Percentiles rank a stretch among this genome's conserved stretches.
Conservation (phyloP, 2,888 invertebrate genomes). For the Macrophya alboannulata region DNA sequence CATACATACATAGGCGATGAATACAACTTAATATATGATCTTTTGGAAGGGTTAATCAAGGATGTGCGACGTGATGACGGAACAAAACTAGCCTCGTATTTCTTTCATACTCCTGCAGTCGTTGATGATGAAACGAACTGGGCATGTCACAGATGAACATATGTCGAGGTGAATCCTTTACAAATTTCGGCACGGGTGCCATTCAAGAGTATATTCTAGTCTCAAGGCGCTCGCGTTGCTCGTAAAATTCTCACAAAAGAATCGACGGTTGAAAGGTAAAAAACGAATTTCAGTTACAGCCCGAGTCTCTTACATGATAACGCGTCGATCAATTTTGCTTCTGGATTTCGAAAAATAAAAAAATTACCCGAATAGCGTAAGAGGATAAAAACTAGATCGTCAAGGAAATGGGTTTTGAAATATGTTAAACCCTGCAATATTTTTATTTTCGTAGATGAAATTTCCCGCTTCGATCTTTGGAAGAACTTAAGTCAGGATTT, state of each 20-base stretch:
- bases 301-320: background rate
- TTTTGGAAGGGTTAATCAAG: conserved; percentile 41
- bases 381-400: background rate
- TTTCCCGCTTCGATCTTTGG: background rate
- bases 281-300: background rate
- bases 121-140: conserved; percentile 22
- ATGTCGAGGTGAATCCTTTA: conserved; percentile 41
- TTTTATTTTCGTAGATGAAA: background rate
- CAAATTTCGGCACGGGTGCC: conserved; percentile 33
- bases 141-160: background rate
- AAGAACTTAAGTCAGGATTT: background rate
- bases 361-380: background rate
- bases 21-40: conserved; percentile 8
- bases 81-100: background rate
- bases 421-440: background rate
- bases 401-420: background rate
- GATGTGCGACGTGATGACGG: conserved; percentile 28
- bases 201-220: conserved; percentile 21
- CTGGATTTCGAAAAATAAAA: background rate
- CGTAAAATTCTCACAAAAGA: conserved; percentile 43
- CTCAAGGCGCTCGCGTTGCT: conserved; percentile 26
- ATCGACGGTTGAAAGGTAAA: conserved; percentile 28
- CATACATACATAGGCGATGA: background rate
- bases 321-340: conserved; percentile 1
- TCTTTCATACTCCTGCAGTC: conserved; percentile 8